Evolutionary conservation across 2,888 invertebrate genomes (phyloP), one percentile per base, ranked within the genome.

Genomic region (Dicranocentrus wangi): DNA sequence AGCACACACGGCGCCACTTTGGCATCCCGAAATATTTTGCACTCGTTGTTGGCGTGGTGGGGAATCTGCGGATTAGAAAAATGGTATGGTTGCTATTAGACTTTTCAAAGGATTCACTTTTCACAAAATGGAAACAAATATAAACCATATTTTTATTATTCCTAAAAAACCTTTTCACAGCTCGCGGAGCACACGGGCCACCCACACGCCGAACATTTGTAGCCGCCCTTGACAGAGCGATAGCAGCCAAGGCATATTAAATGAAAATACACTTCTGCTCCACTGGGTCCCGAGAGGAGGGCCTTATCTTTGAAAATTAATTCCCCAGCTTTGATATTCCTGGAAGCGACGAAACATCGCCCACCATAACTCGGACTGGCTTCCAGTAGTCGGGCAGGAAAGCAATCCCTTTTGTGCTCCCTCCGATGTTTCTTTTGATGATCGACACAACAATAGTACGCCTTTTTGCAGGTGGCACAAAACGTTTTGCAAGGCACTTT

Each of bases 231-330:
- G 1, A 87, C 84, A 42, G 85, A 83, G 15, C 85, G 80, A 75
- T 87, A 86, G 68, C 88, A 88, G 5, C 87, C 87, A 23, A 88
- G 82, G 60, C 88, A 88, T 27, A 87, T 81, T 23, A 66, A 47
- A 43, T 83, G 82, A 55, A 85, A 84, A 21, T 83, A 83, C 17
- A 78, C 69, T 69, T 86, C 85, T 13, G 86, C 83, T 27, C 85
- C 85, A 71, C 78, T 85, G 0, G 95, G 95, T 0, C 94, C 95
- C 81, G 92, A 91, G 1, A 95, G 90, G 7, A 95, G 87, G 0
- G 95, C 92, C 87, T 94, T 94, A 87, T 93, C 93, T 82, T 91
- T 91, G 23, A 95, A 87, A 21, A 95, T 89, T 1, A 94, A 89
- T 87, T 94, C 94, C 0, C 94, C 94, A 1, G 91, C 89, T 80